Evolutionary conservation across 2,113 vertebrate genomes (phyloP), one percentile per base, ranked within the genome.

Genomic region (Crypturellus undulatus): DNA sequence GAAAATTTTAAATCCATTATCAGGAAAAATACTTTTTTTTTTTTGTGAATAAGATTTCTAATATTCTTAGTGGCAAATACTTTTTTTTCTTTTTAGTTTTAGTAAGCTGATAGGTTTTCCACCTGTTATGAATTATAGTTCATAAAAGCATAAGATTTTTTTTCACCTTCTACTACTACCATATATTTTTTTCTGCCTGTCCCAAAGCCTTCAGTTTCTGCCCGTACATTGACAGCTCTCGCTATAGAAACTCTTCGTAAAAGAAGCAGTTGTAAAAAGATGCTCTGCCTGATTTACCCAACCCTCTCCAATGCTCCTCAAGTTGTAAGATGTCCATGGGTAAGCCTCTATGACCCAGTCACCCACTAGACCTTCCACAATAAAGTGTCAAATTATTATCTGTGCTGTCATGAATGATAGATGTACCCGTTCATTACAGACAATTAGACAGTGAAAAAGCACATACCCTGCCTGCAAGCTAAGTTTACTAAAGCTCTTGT

Each of bases 121-220:
- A 96, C 89, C 86, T 93, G 77, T 93, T 86, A 60, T 20, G 77
- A 90, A 19, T 96, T 86, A 95, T 24, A 86, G 52, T 69, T 94
- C 89, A 71, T 42, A 62, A 60, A 88, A 19, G 25, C 60, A 71
- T 34, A 24, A 94, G 18, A 28, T 40, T 67, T 80, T 93, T 69
- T 79, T 64, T 49, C 32, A n/a, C 69, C 78, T 54, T 54, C 65
- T 2, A 2, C 18, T 90, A 83, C 64, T 85, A 54, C 79, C 80
- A 42, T 38, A 5, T 36, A 83, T 77, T 91, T n/a, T 85, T 69
- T 79, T 85, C 79, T 45, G n/a, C 70, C 77, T 90, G 71, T 10
- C 14, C 32, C 79, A 64, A 94, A 43, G 82, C 26, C 63, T 94
- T 81, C 94, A 80, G 26, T 77, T 94, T 84, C 90, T 90, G 56